Evolutionary conservation across 2,797 vertebrate species (phyloP).

Genomic region (Clangula hyemalis): DNA sequence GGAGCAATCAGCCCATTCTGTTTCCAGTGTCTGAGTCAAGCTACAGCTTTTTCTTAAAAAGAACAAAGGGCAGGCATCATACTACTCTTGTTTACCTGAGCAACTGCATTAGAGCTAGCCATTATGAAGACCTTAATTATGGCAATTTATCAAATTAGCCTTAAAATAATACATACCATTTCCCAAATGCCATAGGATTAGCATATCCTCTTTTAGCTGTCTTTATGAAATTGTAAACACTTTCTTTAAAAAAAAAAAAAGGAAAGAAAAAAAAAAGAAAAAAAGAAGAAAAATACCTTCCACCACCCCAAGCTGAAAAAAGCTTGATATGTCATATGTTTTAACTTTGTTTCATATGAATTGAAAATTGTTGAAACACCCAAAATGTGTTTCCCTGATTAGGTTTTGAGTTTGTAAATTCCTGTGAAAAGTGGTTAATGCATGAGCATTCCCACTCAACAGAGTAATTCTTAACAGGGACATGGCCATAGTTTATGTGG

Average conservation of each 20-base stretch:
- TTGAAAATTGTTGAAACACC: background rate
- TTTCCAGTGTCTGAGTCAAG: background rate
- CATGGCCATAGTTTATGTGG: background rate
- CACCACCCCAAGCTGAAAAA: background rate
- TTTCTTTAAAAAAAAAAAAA: background rate
- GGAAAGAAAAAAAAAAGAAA: background rate
- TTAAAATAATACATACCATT: background rate
- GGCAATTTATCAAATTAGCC: conserved; percentile 6
- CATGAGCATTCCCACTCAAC: background rate
- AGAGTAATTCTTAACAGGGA: background rate
- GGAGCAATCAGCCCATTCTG: background rate
- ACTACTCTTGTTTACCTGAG: background rate
- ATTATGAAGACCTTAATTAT: conserved; percentile 5
- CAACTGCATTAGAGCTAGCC: background rate
- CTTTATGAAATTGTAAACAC: background rate
- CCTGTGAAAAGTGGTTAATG: background rate
- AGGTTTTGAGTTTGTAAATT: background rate
- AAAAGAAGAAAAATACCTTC: background rate
- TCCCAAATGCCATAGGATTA: background rate
- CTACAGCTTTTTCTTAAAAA: background rate
- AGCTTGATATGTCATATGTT: background rate
- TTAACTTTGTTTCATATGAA: background rate
- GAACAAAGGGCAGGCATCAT: background rate
- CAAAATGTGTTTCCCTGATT: background rate
- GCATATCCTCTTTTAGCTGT: background rate